phyloP scores from a whole-genome alignment of 2,797 vertebrate species.

The Gila robusta region DNA sequence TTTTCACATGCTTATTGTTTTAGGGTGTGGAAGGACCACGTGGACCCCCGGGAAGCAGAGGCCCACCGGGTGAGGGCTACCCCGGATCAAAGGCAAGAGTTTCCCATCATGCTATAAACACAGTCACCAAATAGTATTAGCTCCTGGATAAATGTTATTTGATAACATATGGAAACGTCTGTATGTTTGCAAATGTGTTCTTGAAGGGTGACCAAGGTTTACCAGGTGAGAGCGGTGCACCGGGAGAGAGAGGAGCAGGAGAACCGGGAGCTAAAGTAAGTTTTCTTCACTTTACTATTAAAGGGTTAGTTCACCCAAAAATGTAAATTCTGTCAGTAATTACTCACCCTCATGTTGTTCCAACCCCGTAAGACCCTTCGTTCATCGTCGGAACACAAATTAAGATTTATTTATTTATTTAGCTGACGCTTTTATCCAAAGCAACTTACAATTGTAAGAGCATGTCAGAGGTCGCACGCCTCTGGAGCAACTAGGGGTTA shows the following conservation, averaged over 20 bases:
- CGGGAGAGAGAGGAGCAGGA: conserved; percentile 85
- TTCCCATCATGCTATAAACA: conserved; percentile 8
- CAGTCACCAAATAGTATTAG: not conserved
- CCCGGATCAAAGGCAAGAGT: conserved; percentile 84
- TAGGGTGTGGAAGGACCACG: conserved; percentile 87
- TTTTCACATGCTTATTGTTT: not conserved
- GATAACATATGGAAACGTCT: not conserved
- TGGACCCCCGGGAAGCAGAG: conserved; percentile 83
- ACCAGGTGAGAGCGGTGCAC: conserved; percentile 82
- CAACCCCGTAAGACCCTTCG: too few species aligned
- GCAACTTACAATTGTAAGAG: too few species aligned
- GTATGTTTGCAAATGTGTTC: not conserved
- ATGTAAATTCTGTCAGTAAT: too few species aligned
- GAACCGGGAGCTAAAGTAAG: conserved; percentile 85
- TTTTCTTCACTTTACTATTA: not conserved
- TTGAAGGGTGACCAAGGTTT: conserved; percentile 85
- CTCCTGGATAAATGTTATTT: not conserved
- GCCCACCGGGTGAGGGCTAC: conserved; percentile 82
- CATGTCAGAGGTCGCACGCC: too few species aligned
- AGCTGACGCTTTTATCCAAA: too few species aligned
- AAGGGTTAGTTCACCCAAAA: too few species aligned
- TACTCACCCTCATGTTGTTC: too few species aligned
- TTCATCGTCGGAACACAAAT: too few species aligned
- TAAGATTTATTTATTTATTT: too few species aligned
- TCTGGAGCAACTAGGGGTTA: too few species aligned